phyloP scores from a whole-genome alignment of 2,888 invertebrate genomes.

The Parnassius smintheus region DNA sequence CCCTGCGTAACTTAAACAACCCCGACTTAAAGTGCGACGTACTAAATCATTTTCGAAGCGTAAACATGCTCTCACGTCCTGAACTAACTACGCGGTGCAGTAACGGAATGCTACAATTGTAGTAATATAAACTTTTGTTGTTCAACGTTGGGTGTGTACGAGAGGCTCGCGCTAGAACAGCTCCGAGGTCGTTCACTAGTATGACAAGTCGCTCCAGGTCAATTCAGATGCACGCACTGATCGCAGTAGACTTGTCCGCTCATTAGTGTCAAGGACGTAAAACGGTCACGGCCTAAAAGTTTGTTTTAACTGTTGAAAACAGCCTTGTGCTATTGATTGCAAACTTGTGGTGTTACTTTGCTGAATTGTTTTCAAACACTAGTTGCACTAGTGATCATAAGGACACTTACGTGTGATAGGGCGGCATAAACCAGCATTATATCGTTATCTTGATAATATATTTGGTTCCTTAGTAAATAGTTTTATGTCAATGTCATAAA shows the following conservation, averaged over 20 bases:
- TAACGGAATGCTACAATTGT: slow-evolving; percentile 29
- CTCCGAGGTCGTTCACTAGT: slow-evolving; percentile 76
- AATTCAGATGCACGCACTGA: slow-evolving; percentile 8
- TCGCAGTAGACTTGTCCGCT: neutral
- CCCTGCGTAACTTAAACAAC: slow-evolving; percentile 37
- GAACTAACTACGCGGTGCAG: slow-evolving; percentile 25
- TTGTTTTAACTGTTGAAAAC: slow-evolving; percentile 6
- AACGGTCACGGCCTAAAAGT: slow-evolving; percentile 29
- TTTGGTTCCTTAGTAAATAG: slow-evolving; percentile 3
- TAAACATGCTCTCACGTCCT: slow-evolving; percentile 40
- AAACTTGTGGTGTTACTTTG: slow-evolving; percentile 34
- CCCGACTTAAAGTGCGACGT: slow-evolving; percentile 56
- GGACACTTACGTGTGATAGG: slow-evolving; percentile 53
- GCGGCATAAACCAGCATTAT: slow-evolving; percentile 50
- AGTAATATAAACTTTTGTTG: slow-evolving; percentile 43
- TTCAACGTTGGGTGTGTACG: slow-evolving; percentile 42
- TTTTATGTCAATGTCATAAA: neutral
- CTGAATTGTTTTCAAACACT: slow-evolving; percentile 44
- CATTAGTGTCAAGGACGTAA: slow-evolving; percentile 50
- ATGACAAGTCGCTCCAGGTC: slow-evolving; percentile 40
- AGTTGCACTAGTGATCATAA: slow-evolving; percentile 57
- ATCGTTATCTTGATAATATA: slow-evolving; percentile 37
- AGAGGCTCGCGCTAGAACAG: slow-evolving; percentile 58
- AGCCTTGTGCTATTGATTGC: slow-evolving; percentile 36
- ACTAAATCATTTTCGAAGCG: slow-evolving; percentile 32